phyloP scores from a whole-genome alignment of 2,888 invertebrate genomes.

The Prosopocoilus inquinatus region DNA sequence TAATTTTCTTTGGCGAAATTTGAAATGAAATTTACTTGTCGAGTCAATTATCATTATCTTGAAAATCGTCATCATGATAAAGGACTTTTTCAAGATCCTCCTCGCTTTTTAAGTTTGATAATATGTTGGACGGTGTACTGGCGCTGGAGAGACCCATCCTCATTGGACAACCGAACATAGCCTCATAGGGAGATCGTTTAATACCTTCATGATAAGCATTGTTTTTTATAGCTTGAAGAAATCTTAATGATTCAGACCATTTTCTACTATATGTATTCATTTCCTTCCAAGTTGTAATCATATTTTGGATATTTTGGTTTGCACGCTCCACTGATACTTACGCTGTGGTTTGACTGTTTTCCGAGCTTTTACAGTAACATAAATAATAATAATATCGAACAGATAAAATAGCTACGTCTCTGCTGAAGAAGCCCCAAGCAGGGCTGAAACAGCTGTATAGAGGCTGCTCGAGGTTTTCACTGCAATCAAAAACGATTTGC shows the following conservation, averaged over 20 bases:
- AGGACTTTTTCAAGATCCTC: background rate
- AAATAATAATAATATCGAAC: no score
- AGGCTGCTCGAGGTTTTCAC: no score
- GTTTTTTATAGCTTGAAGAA: background rate
- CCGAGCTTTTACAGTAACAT: no score
- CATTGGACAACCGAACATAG: conserved; percentile 2
- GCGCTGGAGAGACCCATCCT: background rate
- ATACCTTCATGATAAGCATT: background rate
- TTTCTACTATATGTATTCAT: background rate
- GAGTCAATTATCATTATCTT: background rate
- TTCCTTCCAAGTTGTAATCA: background rate
- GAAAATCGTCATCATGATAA: background rate
- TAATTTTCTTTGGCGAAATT: no score
- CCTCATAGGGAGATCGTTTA: background rate
- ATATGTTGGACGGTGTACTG: background rate
- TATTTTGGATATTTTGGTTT: background rate
- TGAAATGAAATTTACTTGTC: no score
- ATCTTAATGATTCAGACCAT: background rate
- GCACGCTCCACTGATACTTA: background rate
- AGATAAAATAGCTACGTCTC: no score
- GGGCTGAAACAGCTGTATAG: no score
- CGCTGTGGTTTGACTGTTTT: no score
- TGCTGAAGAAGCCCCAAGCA: no score
- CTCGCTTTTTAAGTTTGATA: background rate
- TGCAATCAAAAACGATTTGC: no score